Conservation (phyloP, 2,797 vertebrate species). For the Vipera ursinii region DNA sequence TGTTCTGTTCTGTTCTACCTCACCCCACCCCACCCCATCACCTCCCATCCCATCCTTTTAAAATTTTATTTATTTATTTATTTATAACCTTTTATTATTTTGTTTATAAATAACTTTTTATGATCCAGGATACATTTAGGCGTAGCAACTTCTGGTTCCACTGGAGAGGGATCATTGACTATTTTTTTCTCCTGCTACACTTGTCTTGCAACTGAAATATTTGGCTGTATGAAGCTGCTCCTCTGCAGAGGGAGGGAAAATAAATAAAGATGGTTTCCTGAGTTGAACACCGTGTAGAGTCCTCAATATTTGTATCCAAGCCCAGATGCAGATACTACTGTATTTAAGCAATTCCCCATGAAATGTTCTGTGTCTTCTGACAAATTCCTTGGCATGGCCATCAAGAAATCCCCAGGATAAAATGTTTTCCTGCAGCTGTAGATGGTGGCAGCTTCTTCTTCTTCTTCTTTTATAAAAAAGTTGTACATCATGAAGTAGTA, state of each 20-base stretch:
- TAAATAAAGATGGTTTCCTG: neutral
- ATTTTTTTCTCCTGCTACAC: neutral
- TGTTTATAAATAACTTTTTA: neutral
- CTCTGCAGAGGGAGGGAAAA: neutral
- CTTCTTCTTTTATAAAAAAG: neutral
- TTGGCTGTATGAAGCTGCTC: neutral
- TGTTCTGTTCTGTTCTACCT: too few species aligned
- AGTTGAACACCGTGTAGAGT: neutral
- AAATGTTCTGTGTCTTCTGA: neutral
- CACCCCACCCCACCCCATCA: neutral
- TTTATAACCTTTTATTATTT: neutral
- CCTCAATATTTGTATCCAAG: neutral
- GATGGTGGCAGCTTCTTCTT: neutral
- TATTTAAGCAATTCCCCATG: neutral
- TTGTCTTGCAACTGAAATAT: neutral
- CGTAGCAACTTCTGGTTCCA: neutral
- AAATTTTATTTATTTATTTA: neutral
- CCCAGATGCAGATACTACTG: neutral
- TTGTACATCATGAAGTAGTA: neutral
- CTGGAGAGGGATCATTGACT: neutral
- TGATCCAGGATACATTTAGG: neutral
- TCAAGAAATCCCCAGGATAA: neutral
- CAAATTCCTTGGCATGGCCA: neutral
- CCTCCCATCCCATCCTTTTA: neutral
- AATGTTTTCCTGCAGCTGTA: neutral